Conservation (phyloP, 2,797 vertebrate species). For the Glossophaga mutica region DNA sequence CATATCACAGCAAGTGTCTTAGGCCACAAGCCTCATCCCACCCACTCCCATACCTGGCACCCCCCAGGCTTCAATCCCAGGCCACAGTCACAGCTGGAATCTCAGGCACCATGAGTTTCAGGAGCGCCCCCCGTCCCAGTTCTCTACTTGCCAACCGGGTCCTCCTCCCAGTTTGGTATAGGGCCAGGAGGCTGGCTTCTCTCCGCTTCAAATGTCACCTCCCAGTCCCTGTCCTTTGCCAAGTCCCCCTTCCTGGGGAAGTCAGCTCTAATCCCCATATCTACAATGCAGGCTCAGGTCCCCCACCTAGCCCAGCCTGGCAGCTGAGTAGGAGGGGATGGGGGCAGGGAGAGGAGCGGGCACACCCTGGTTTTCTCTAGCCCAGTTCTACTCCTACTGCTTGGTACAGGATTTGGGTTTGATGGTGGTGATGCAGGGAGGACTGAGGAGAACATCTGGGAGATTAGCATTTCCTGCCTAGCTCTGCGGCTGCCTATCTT, state of each 20-base stretch:
- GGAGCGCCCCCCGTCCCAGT: neutral
- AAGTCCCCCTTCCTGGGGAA: neutral
- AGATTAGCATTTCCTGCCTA: constrained; percentile 88
- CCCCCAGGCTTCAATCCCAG: neutral
- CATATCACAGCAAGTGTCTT: neutral
- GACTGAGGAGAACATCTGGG: constrained; percentile 85
- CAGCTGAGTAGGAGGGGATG: neutral
- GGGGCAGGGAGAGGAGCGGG: neutral
- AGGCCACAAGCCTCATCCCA: neutral
- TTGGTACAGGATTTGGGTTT: constrained; percentile 83
- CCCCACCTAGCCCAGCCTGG: neutral
- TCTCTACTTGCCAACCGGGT: constrained; percentile 35
- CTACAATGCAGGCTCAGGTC: constrained; percentile 12
- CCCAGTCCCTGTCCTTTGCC: neutral
- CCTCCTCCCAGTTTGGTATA: constrained; percentile 37
- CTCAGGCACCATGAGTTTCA: constrained; percentile 30
- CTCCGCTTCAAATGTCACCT: constrained; percentile 29
- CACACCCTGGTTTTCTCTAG: constrained; percentile 65
- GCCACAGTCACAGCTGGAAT: constrained; percentile 40
- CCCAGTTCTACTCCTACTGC: constrained; percentile 77
- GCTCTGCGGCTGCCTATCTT: constrained; percentile 82
- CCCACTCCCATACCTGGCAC: constrained; percentile 38
- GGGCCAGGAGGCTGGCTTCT: constrained; percentile 40
- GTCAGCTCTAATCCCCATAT: neutral
- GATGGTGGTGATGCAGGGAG: constrained; percentile 81